A percentile compares a stretch with the other conserved stretches of the same genome.
Conservation (phyloP, 2,888 invertebrate genomes). For the Monopis laevigella region DNA sequence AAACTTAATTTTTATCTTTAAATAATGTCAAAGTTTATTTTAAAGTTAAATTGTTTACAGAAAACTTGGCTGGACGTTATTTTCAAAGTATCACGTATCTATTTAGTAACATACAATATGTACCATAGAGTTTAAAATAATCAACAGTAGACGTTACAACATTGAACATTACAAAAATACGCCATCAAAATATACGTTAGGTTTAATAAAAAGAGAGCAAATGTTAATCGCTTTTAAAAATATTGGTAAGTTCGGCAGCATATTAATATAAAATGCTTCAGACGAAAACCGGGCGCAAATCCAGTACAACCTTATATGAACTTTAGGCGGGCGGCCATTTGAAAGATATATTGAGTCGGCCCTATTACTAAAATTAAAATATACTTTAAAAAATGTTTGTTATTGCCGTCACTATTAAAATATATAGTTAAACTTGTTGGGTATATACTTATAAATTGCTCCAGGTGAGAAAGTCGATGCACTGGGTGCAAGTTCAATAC, state of each 20-base stretch:
- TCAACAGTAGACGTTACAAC: too few species aligned
- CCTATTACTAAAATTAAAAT: constrained; percentile 4
- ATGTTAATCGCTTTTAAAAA: not conserved
- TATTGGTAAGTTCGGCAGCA: not conserved
- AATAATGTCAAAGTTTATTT: too few species aligned
- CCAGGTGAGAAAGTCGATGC: not conserved
- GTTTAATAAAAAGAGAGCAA: too few species aligned
- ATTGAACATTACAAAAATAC: too few species aligned
- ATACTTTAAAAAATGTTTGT: not conserved
- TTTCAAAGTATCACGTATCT: not conserved
- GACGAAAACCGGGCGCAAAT: constrained; percentile 1
- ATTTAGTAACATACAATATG: constrained; percentile 5
- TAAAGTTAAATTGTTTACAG: too few species aligned
- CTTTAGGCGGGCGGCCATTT: constrained; percentile 12
- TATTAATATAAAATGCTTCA: constrained; percentile 5
- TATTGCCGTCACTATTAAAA: not conserved
- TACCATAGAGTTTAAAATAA: too few species aligned
- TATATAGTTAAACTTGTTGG: not conserved
- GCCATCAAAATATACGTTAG: too few species aligned
- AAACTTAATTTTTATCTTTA: too few species aligned
- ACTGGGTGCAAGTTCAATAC: constrained; percentile 15
- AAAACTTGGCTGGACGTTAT: too few species aligned
- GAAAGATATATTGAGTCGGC: constrained; percentile 21
- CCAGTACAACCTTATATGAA: constrained; percentile 21
- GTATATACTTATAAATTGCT: constrained; percentile 5